phyloP scores from a whole-genome alignment of 2,888 invertebrate genomes.

The Drosophila lutescens region DNA sequence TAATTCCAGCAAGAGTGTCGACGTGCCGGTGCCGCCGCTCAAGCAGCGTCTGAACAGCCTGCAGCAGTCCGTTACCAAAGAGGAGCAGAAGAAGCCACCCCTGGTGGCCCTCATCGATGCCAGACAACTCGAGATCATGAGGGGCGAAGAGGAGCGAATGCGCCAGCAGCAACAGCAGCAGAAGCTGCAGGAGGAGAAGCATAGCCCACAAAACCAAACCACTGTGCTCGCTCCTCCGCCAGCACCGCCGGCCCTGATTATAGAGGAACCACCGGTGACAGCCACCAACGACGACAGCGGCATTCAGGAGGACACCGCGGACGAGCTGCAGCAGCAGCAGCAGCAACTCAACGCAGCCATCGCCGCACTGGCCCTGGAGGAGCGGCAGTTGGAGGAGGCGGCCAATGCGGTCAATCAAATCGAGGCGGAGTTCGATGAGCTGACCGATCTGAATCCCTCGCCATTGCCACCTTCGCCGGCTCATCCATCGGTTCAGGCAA shows the following conservation, averaged over 20 bases:
- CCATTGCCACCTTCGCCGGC: slow-evolving; percentile 54
- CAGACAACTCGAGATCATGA: slow-evolving; percentile 85
- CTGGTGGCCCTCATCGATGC: slow-evolving; percentile 84
- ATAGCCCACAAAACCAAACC: slow-evolving; percentile 5
- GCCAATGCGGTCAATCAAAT: slow-evolving; percentile 81
- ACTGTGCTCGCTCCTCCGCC: slow-evolving; percentile 12
- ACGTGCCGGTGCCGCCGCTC: slow-evolving; percentile 83
- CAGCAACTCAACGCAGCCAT: slow-evolving; percentile 80
- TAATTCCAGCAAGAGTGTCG: slow-evolving; percentile 79
- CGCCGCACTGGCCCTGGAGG: slow-evolving; percentile 78
- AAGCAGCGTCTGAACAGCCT: slow-evolving; percentile 84
- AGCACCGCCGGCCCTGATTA: slow-evolving; percentile 53
- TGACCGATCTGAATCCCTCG: slow-evolving; percentile 66
- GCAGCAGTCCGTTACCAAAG: slow-evolving; percentile 83
- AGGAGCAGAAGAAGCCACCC: slow-evolving; percentile 79
- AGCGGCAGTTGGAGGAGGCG: slow-evolving; percentile 78
- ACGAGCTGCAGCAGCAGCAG: slow-evolving; percentile 75
- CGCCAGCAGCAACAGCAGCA: slow-evolving; percentile 48
- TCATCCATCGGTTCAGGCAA: slow-evolving; percentile 10
- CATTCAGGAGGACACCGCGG: slow-evolving; percentile 89
- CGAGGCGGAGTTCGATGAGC: slow-evolving; percentile 79
- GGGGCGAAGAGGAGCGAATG: slow-evolving; percentile 80
- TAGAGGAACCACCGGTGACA: slow-evolving; percentile 84
- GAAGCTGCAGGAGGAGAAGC: slow-evolving; percentile 6
- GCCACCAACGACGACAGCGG: slow-evolving; percentile 87